A percentile compares a stretch with the other conserved stretches of the same genome.
phyloP scores from a whole-genome alignment of 1,140 invertebrate species.

The Hycleus cichorii region DNA sequence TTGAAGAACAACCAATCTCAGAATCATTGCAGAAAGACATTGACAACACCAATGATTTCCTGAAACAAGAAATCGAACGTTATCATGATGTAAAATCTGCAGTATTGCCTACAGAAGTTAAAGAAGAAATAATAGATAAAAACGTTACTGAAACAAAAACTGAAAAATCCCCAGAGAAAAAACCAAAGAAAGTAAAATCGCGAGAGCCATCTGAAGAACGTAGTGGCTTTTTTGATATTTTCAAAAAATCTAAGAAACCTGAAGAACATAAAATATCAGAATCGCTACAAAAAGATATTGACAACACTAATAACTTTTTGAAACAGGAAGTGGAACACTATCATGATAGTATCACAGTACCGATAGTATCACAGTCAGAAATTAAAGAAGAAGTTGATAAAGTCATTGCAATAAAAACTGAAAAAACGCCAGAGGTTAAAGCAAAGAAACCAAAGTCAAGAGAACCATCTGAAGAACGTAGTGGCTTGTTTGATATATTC shows the following conservation, averaged over 20 bases:
- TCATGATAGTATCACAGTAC: no score
- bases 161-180: not conserved
- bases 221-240: slow-evolving; percentile 13
- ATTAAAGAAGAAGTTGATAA: not conserved
- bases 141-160: not conserved
- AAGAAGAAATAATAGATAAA: not conserved
- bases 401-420: not conserved
- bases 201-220: not conserved
- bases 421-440: not conserved
- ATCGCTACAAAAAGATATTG: slow-evolving; percentile 11
- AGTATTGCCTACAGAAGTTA: not conserved
- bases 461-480: not conserved
- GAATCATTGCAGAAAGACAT: slow-evolving; percentile 10
- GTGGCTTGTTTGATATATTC: slow-evolving; percentile 11
- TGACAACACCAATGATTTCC: slow-evolving; percentile 1
- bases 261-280: slow-evolving; percentile 12
- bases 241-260: slow-evolving; percentile 20
- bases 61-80: slow-evolving; percentile 12
- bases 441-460: not conserved
- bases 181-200: not conserved
- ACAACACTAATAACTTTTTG: slow-evolving; percentile 19
- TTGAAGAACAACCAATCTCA: slow-evolving; percentile 3
- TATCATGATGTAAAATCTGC: slow-evolving; percentile 7
- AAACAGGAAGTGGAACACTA: slow-evolving; percentile 18
- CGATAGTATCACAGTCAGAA: not conserved